Percentiles rank a stretch among this genome's conserved stretches.
Conservation (phyloP, 2,113 vertebrate species). For the Serinus canaria region DNA sequence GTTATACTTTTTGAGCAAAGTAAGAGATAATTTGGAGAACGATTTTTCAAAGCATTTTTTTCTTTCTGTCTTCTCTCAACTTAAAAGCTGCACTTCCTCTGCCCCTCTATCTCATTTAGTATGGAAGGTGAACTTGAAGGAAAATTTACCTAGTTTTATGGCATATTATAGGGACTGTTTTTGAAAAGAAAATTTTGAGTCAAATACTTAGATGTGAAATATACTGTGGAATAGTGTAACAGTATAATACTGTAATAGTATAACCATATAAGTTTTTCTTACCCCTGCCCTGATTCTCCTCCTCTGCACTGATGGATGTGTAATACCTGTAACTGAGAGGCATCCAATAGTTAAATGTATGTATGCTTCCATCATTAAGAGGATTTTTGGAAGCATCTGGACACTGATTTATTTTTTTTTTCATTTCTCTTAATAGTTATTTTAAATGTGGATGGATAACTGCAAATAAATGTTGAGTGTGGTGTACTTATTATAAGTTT, state of each 20-base stretch:
- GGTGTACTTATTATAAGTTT: constrained; percentile 87
- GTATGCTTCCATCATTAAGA: constrained; percentile 41
- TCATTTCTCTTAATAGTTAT: constrained; percentile 52
- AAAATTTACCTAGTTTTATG: neutral
- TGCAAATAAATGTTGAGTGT: constrained; percentile 95
- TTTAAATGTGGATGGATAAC: constrained; percentile 74
- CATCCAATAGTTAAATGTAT: constrained; percentile 47
- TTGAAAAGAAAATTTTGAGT: constrained; percentile 3
- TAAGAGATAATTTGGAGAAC: neutral
- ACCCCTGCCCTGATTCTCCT: neutral
- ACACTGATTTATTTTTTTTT: neutral
- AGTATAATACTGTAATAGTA: neutral
- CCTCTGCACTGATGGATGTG: constrained; percentile 17
- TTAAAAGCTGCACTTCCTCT: neutral
- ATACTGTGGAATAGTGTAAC: neutral
- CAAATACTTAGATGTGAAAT: neutral
- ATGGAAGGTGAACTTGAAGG: constrained; percentile 72
- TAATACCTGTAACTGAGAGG: constrained; percentile 68
- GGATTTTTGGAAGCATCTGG: constrained; percentile 44
- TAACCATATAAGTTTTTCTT: neutral
- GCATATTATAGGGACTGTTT: constrained; percentile 39
- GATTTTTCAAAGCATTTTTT: neutral
- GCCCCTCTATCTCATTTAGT: neutral
- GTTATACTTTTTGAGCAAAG: neutral
- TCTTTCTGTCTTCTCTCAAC: neutral